phyloP scores from a whole-genome alignment of 2,797 vertebrate species.

The Trematomus bernacchii region DNA sequence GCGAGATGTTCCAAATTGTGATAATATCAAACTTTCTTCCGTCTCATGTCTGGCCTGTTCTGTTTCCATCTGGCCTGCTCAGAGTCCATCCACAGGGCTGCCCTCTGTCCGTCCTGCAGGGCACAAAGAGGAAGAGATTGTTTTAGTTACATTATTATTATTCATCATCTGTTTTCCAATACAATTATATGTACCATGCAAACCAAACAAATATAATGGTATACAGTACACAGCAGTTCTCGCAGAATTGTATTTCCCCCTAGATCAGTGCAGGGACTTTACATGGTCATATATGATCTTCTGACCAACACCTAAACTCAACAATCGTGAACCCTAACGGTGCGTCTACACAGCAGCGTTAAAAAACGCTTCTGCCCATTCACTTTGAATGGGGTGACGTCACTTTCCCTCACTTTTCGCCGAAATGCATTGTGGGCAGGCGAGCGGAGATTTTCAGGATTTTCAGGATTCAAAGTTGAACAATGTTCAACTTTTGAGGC shows the following conservation, averaged over 20 bases:
- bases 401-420: too few species aligned
- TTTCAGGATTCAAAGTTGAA: too few species aligned
- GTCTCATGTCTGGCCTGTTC: constrained; percentile 94
- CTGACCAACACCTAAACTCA: constrained; percentile 4
- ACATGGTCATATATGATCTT: not conserved
- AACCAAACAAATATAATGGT: not conserved
- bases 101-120: constrained; percentile 90
- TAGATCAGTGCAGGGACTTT: too few species aligned
- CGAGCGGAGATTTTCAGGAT: too few species aligned
- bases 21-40: constrained; percentile 93
- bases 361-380: too few species aligned
- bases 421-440: too few species aligned
- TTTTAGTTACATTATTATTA: constrained; percentile 19
- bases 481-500: too few species aligned
- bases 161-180: not conserved
- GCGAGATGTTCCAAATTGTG: constrained; percentile 86
- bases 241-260: too few species aligned
- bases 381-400: too few species aligned
- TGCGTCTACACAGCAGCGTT: too few species aligned
- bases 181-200: not conserved
- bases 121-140: constrained; percentile 48
- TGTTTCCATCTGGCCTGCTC: constrained; percentile 99
- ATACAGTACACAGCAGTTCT: not conserved
- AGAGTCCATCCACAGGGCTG: constrained; percentile 97
- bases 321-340: not conserved